Base-by-base conservation (phyloP, 2,113 vertebrate genomes). In the Lepisosteus osseus region DNA sequence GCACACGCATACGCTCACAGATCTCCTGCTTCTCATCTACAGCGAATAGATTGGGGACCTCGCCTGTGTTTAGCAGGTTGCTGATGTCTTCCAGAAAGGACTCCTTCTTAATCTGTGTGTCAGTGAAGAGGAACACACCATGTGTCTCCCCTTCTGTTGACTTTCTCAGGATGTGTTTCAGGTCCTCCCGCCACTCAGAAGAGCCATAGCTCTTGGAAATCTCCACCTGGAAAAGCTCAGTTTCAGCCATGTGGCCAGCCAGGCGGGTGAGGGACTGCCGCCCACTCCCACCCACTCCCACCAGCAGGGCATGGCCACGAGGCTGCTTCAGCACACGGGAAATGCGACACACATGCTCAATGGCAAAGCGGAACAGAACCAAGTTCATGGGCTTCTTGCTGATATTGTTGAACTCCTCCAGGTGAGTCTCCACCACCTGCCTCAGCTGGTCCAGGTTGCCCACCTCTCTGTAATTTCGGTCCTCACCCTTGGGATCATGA, bases 51-150 rank as follows among this genome's bases (percentile, higher is more conserved):
- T 96, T 95, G 43, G 96, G 96, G 56, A 98, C 93, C 83, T 98
- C 95, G 6, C 96, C 96, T 0, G 94, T 94, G 80, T 98, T 97
- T 7, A 98, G 89, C 68, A 98, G 86, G 74, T 97, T 97, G 74
- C 93, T 95, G 54, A 97, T 84, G 14, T 97, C 95, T 82, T 97
- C 96, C 15, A 98, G 81, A 78, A 98, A 98, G 0, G 94, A 94
- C 73, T 98, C 95, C 72, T 78, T 87, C 85, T 96, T 98, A 65
- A 98, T 96, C 79, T 98, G 95, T 7, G 93, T 91, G 64, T 97
- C 96, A 0, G 94, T 94, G 69, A 98, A 97, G 15, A 98, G 89
- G 84, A 97, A 96, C 65, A 95, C 93, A 0, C 93, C 94, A 1
- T 94, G 94, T 79, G 80, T 83, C 55, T 96, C 95, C 0, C 90